A percentile compares a stretch with the other conserved stretches of the same genome.
Evolutionary conservation across 2,113 vertebrate species (phyloP).

Genomic region (Chunga burmeisteri): DNA sequence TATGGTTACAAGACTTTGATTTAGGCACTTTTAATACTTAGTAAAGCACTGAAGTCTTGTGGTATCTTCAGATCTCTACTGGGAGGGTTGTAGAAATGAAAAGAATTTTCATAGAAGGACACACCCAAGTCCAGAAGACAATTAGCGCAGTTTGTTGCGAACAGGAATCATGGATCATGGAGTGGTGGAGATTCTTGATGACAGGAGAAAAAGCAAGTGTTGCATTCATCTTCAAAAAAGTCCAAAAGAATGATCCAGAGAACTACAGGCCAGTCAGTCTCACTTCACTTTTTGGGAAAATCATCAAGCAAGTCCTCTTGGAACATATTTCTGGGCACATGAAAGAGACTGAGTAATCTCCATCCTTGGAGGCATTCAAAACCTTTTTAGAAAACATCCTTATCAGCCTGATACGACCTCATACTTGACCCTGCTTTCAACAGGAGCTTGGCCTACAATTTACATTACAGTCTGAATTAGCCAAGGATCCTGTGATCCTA

Average conservation of each 20-base stretch:
- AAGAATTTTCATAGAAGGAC: not conserved
- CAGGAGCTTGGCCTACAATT: not conserved
- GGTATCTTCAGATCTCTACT: not conserved
- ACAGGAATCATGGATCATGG: not conserved
- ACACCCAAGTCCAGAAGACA: not conserved
- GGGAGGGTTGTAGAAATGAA: not conserved
- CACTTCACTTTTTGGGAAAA: not conserved
- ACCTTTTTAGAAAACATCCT: not conserved
- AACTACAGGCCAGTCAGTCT: not conserved
- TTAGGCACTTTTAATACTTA: not conserved
- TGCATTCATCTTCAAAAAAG: not conserved
- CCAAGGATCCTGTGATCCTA: not conserved
- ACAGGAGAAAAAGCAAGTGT: not conserved
- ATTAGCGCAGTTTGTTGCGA: not conserved
- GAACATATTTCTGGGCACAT: not conserved
- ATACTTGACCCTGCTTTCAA: not conserved
- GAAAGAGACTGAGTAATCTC: not conserved
- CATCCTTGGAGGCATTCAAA: not conserved
- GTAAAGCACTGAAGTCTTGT: not conserved
- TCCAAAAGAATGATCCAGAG: not conserved
- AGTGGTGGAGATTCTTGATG: not conserved
- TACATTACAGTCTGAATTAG: not conserved
- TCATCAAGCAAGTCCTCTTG: not conserved
- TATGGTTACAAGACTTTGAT: not conserved
- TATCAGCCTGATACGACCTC: not conserved